Base-by-base conservation (phyloP, 2,113 vertebrate genomes). In the Sigmodon hispidus region DNA sequence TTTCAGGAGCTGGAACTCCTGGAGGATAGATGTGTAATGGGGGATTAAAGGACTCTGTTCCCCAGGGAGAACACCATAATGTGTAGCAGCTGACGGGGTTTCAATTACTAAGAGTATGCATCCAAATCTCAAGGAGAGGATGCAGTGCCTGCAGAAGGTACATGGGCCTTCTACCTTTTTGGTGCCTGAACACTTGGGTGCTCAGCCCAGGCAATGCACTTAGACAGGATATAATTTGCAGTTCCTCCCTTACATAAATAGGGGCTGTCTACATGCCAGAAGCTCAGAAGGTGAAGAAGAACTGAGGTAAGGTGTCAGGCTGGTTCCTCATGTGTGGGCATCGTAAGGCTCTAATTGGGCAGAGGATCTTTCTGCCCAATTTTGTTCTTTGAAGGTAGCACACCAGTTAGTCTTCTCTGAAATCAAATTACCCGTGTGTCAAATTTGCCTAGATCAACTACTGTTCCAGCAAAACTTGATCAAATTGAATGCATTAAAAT, bases 391-490 rank as follows among this genome's bases (percentile, higher is more conserved):
- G 84, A 77, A 48, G 84, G 43, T 90, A 87, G 45, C 34, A 75
- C 59, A 95, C 17, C 22, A 59, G 67, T 92, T 52, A 80, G 75
- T 43, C 29, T 80, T 10, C 70, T 94, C 65, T 91, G 81, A 93
- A 94, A 75, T 50, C 40, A 80, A 79, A 85, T 91, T 67, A 61
- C 3, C 40, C 72, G 26, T 17, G 11, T 91, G 17, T 24, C 13
- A 21, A n/a, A 50, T 87, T 69, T 84, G 40, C 81, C 50, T 80
- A 50, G 48, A 85, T 79, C 50, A 63, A 73, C 22, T 29, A 57
- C 10, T 26, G 9, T 69, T 76, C 67, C 55, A 76, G n/a, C 21
- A 92, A 36, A 95, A 85, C 79, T 48, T 45, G 31, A 87, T n/a
- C 15, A 69, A 69, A 76, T 90, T 57, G 88, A 61, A 67, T 29